phyloP scores from a whole-genome alignment of 2,113 vertebrate genomes.

The Xiphophorus couchianus region DNA sequence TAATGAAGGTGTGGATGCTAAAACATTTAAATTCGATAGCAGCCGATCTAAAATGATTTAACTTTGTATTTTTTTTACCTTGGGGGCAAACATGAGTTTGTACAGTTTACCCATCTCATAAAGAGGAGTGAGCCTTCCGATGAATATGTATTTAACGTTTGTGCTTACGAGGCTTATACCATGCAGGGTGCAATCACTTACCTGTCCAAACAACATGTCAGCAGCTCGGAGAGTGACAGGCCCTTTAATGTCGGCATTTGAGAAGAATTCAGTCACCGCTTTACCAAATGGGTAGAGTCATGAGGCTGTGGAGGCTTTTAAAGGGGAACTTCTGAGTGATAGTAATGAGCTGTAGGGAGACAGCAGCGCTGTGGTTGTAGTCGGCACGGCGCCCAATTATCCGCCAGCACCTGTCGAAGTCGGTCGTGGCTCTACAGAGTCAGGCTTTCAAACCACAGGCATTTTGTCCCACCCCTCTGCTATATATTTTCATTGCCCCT shows the following conservation, averaged over 20 bases:
- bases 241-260: slow-evolving; percentile 42
- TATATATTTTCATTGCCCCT: slow-evolving; percentile 11
- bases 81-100: not conserved
- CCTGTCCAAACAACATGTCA: slow-evolving; percentile 41
- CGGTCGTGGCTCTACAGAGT: slow-evolving; percentile 34
- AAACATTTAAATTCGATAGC: not conserved
- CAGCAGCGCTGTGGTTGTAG: slow-evolving; percentile 52
- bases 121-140: not conserved
- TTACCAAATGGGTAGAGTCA: slow-evolving; percentile 36
- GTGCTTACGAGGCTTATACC: not conserved
- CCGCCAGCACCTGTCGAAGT: slow-evolving; percentile 70
- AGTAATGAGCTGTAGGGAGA: slow-evolving; percentile 75
- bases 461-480: slow-evolving; percentile 36
- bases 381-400: slow-evolving; percentile 76
- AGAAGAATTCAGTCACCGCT: slow-evolving; percentile 16
- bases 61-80: not conserved
- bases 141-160: not conserved
- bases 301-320: slow-evolving; percentile 36
- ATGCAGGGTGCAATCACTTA: slow-evolving; percentile 43
- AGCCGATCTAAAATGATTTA: not conserved
- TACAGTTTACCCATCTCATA: not conserved
- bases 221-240: slow-evolving; percentile 21
- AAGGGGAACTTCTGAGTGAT: slow-evolving; percentile 65
- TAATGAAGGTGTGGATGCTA: not conserved
- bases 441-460: slow-evolving; percentile 40